These are phyloP conservation scores for Apodemus speciosus DNA, from an alignment of 2,113 vertebrate species.

Conservation along the genomic window DNA sequence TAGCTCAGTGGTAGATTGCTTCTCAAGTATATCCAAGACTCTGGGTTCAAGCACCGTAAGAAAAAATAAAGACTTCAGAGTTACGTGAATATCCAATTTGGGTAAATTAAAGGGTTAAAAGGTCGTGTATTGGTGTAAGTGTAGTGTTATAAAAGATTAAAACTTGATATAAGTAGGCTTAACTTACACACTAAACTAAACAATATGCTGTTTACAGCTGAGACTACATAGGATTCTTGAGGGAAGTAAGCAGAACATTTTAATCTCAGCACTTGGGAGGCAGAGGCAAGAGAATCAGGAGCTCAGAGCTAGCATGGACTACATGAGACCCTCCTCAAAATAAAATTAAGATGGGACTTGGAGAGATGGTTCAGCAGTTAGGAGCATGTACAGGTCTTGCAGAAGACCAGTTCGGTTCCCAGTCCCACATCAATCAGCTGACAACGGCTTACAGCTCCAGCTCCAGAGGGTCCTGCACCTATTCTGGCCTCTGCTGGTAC, in stretches of 20 bases:
- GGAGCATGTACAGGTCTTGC: neutral
- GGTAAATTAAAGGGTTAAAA: neutral
- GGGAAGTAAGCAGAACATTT: neutral
- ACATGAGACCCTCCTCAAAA: neutral
- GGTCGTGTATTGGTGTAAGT: neutral
- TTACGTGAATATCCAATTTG: neutral
- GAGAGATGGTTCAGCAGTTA: neutral
- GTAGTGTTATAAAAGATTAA: neutral
- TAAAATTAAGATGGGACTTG: neutral
- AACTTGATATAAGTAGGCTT: neutral
- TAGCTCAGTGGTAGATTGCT: neutral
- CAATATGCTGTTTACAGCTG: neutral
- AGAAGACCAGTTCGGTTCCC: neutral
- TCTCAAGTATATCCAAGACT: neutral
- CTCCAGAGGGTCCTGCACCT: neutral
- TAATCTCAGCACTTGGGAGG: neutral
- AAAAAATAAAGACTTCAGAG: neutral
- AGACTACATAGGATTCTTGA: conserved; percentile 7
- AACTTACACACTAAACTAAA: neutral
- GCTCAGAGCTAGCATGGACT: neutral
- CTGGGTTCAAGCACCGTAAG: neutral
- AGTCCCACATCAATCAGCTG: neutral
- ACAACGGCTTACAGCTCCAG: neutral
- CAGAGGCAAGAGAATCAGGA: neutral
- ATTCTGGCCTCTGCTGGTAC: neutral